phyloP scores from a whole-genome alignment of 1,140 invertebrate genomes.

The Drosophila rufa region DNA sequence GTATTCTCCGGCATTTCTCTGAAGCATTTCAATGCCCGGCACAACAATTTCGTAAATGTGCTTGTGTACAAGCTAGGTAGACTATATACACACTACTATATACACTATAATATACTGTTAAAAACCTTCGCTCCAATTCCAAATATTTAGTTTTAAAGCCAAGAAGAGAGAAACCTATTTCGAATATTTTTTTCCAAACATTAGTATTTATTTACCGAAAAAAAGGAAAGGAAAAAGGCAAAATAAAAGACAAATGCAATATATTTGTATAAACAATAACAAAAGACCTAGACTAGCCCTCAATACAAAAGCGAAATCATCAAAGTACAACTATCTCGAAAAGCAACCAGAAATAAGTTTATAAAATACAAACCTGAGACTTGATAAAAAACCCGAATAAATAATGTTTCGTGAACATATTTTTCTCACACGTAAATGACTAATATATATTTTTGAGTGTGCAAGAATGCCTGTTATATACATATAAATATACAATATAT shows the following conservation, averaged over 20 bases:
- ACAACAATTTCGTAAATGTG: conserved; percentile 62
- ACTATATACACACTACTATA: conserved; percentile 43
- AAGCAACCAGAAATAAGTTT: conserved; percentile 51
- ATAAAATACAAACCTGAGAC: conserved; percentile 69
- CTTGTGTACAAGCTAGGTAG: conserved; percentile 54
- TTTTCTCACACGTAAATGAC: conserved; percentile 62
- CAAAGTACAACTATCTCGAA: conserved; percentile 67
- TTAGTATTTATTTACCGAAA: conserved; percentile 48
- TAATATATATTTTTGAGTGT: conserved; percentile 69
- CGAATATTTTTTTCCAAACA: conserved; percentile 51
- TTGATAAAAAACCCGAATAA: conserved; percentile 38
- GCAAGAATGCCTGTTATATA: conserved; percentile 64
- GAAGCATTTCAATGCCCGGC: conserved; percentile 50
- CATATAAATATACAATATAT: conserved; percentile 61
- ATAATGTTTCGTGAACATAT: conserved; percentile 61
- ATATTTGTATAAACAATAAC: conserved; percentile 37
- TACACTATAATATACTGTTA: conserved; percentile 29
- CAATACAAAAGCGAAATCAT: conserved; percentile 38
- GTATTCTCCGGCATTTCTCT: conserved; percentile 62
- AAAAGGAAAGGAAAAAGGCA: conserved; percentile 16
- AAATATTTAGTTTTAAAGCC: conserved; percentile 77
- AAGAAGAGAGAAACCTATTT: conserved; percentile 42
- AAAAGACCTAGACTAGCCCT: conserved; percentile 42
- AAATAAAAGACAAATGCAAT: conserved; percentile 59
- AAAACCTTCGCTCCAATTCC: conserved; percentile 80